phyloP scores from a whole-genome alignment of 2,888 invertebrate species.

The Odontomyia ornata region DNA sequence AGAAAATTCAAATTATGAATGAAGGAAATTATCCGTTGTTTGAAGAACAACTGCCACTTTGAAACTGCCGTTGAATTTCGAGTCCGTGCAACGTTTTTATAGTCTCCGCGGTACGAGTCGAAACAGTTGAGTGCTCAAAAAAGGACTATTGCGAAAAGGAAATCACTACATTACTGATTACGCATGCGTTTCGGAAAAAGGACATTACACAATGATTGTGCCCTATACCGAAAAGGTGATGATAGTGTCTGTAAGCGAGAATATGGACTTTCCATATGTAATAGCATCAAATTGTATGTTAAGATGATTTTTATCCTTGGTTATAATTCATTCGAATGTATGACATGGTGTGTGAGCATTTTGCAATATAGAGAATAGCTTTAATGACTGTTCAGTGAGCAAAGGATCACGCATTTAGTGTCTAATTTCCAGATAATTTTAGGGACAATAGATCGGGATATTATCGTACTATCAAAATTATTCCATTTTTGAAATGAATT shows the following conservation, averaged over 20 bases:
- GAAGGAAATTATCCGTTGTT: conserved; percentile 18
- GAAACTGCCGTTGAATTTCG: conserved; percentile 35
- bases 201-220: conserved; percentile 5
- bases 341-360: too few species aligned
- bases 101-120: conserved; percentile 1
- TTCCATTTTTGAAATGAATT: too few species aligned
- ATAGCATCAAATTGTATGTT: not conserved
- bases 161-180: not conserved
- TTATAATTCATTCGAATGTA: conserved; percentile 14
- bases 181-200: conserved; percentile 33
- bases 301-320: conserved; percentile 11
- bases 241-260: not conserved
- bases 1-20: not conserved
- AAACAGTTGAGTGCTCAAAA: not conserved
- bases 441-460: too few species aligned
- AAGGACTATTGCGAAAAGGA: conserved; percentile 14
- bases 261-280: too few species aligned
- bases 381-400: too few species aligned
- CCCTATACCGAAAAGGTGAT: not conserved
- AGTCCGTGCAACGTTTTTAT: conserved; percentile 39
- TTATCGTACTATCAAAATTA: too few species aligned
- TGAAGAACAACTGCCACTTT: conserved; percentile 40
- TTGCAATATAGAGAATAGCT: too few species aligned
- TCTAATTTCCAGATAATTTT: too few species aligned
- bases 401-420: too few species aligned